Evolutionary conservation across 2,888 invertebrate genomes (phyloP).

Genomic region (Buathra laborator): DNA sequence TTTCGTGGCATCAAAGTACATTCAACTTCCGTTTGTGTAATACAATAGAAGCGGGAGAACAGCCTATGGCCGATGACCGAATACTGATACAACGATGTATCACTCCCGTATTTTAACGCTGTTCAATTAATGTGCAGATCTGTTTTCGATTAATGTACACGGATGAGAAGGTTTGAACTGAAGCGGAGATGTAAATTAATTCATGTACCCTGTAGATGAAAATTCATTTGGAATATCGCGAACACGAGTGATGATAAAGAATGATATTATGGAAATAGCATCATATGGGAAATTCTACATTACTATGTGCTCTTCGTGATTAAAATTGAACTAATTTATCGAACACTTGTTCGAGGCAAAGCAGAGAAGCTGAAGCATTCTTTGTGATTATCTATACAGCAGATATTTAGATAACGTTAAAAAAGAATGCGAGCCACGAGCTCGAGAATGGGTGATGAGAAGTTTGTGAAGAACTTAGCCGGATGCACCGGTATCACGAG

Average conservation of each 20-base stretch:
- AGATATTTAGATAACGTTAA: background rate
- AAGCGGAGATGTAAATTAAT: background rate
- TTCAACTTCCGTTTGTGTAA: too few relatives aligned
- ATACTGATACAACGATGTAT: too few relatives aligned
- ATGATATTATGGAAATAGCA: too few relatives aligned
- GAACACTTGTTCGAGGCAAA: too few relatives aligned
- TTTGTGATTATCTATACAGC: background rate
- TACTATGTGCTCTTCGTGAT: too few relatives aligned
- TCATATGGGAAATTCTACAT: too few relatives aligned
- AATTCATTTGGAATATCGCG: background rate
- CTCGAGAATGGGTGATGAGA: constrained; percentile 22
- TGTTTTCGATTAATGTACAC: background rate
- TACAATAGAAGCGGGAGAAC: too few relatives aligned
- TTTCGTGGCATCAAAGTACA: too few relatives aligned
- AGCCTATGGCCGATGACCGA: too few relatives aligned
- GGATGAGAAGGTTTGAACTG: background rate
- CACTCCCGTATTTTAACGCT: too few relatives aligned
- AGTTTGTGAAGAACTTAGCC: constrained; percentile 57
- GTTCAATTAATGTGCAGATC: too few relatives aligned
- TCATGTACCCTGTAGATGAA: background rate
- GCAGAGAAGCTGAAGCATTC: background rate
- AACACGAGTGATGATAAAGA: background rate
- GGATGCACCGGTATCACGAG: constrained; percentile 48
- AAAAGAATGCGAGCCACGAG: background rate
- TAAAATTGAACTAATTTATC: too few relatives aligned